Evolutionary conservation across 2,113 vertebrate species (phyloP).

Genomic region (Macroglossus sobrinus): DNA sequence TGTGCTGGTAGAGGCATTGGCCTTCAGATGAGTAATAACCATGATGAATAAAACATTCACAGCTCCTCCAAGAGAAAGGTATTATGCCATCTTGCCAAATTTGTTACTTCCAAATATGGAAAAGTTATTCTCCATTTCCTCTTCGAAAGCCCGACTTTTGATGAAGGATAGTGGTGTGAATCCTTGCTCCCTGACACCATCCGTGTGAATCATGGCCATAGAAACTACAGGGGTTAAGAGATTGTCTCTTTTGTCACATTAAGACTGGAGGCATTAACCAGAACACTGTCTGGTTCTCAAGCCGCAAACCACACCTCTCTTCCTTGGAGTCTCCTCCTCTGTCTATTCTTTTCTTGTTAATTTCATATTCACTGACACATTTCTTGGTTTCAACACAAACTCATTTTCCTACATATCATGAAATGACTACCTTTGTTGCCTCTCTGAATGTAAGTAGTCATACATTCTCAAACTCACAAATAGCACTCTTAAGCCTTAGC

Average conservation of each 20-base stretch:
- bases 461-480: neutral
- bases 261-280: too few species aligned
- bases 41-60: neutral
- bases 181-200: neutral
- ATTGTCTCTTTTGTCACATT: neutral
- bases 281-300: neutral
- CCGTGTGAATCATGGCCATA: fast-evolving
- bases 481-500: neutral
- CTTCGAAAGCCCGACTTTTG: neutral
- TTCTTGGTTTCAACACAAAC: neutral
- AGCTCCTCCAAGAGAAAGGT: neutral
- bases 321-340: neutral
- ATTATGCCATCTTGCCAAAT: neutral
- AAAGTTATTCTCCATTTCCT: neutral
- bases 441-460: neutral
- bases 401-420: neutral
- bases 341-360: neutral
- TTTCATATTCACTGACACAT: neutral
- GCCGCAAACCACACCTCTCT: fast-evolving
- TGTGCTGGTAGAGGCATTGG: neutral
- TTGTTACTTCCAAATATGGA: neutral
- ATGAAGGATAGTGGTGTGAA: neutral
- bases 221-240: neutral
- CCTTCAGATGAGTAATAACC: neutral
- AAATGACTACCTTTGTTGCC: neutral